A percentile compares a stretch with the other conserved stretches of the same genome.
These are phyloP conservation scores for Clanis bilineata DNA, from an alignment of 2,888 invertebrate species.

Conservation along the genomic window DNA sequence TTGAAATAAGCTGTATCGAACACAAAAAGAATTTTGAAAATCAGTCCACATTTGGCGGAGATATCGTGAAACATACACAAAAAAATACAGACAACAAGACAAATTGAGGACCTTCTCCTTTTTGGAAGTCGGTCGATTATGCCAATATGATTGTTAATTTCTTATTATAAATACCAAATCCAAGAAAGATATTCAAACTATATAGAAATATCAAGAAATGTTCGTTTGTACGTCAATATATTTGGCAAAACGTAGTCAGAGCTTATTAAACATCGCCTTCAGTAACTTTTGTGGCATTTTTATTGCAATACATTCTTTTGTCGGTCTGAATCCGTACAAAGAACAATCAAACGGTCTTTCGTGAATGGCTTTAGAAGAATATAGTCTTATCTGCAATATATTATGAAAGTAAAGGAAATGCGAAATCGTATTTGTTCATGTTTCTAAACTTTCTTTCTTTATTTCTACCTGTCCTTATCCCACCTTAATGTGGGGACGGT, in stretches of 20 bases:
- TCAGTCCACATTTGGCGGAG: too few relatives aligned
- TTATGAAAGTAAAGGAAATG: neutral
- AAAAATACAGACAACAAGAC: too few relatives aligned
- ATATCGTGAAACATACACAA: too few relatives aligned
- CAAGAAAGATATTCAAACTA: neutral
- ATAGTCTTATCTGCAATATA: neutral
- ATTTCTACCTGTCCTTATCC: too few relatives aligned
- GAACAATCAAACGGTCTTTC: neutral
- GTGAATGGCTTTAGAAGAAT: neutral
- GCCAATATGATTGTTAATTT: too few relatives aligned
- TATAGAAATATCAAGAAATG: neutral
- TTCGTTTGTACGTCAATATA: neutral
- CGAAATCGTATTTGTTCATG: neutral
- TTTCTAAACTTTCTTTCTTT: too few relatives aligned
- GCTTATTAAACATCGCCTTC: neutral
- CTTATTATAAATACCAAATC: too few relatives aligned
- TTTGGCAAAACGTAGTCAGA: neutral
- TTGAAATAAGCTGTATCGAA: too few relatives aligned
- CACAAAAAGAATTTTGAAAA: too few relatives aligned
- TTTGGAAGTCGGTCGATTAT: too few relatives aligned
- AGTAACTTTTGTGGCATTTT: neutral
- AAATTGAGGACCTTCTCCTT: too few relatives aligned
- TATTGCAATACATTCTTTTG: neutral
- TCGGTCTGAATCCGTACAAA: neutral
- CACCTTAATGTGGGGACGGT: too few relatives aligned